Percentiles rank a stretch among this genome's conserved stretches.
These are phyloP conservation scores for Maniola jurtina DNA, from an alignment of 1,140 invertebrate species.

Conservation along the genomic window DNA sequence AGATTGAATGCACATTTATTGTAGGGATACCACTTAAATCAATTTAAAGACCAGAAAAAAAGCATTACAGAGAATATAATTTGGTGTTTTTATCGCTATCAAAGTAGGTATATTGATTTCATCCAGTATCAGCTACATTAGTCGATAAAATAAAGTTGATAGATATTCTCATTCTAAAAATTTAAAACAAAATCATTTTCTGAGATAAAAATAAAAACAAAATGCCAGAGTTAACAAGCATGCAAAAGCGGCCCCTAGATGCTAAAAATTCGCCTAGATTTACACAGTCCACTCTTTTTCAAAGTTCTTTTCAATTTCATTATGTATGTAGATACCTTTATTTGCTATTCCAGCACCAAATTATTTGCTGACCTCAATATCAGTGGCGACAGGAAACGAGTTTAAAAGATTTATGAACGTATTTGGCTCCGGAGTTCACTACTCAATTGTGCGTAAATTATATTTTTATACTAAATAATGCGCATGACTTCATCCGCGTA, in stretches of 20 bases:
- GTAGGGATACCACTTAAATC: no score
- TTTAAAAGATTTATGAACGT: slow-evolving; percentile 14
- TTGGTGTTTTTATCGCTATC: no score
- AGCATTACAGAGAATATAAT: no score
- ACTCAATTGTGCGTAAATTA: slow-evolving; percentile 2
- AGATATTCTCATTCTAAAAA: background rate
- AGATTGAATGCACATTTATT: no score
- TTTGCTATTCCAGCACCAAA: background rate
- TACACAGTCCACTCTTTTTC: background rate
- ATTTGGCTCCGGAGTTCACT: slow-evolving; percentile 17
- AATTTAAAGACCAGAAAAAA: no score
- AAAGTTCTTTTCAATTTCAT: background rate
- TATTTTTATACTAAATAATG: no score
- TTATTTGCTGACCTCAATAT: slow-evolving; percentile 7
- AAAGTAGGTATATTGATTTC: no score
- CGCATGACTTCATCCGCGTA: no score
- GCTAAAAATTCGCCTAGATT: background rate
- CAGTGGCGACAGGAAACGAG: slow-evolving; percentile 1
- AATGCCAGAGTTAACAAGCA: background rate
- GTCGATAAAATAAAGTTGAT: background rate
- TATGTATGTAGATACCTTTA: background rate
- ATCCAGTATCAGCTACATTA: no score
- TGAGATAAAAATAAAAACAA: background rate
- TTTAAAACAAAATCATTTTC: background rate
- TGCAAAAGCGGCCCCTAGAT: background rate